Base-by-base conservation (phyloP, 2,113 vertebrate species). In the Plectropomus leopardus region DNA sequence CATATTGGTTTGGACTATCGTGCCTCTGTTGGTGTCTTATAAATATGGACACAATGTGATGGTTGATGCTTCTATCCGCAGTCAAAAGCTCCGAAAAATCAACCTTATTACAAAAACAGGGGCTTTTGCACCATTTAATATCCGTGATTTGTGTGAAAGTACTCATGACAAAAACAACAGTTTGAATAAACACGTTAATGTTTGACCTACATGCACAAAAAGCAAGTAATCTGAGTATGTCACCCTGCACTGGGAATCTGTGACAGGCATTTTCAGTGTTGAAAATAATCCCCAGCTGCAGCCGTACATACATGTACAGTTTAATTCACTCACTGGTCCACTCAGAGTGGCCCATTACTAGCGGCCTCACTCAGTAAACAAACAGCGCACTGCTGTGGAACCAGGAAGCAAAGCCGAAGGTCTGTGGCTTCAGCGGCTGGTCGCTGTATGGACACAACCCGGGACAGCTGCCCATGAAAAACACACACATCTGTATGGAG, bases 381-480 rank as follows among this genome's bases (percentile, higher is more conserved):
- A 91, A 88, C 78, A 87, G 67, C 30, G 44, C 40, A 76, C 86
- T 85, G 67, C 86, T 87, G 87, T 73, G 72, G 88, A 72, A 85
- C 47, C 57, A 50, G 81, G 73, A 70, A 78, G 85, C 74, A 78
- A 47, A 84, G 83, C 82, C 75, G 74, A 86, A 86, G 76, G 77
- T 61, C 84, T 88, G 91, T 84, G 91, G 92, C 90, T 91, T 90
- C 85, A 87, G 90, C 72, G 92, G 90, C 87, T 48, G 45, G 32
- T 81, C 17, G 73, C 81, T 67, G 42, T 86, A 91, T 86, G 88
- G 84, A 91, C 87, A 85, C 85, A 85, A 84, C 81, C 78, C 64
- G 24, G 72, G 84, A 91, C 87, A 87, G 90, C 88, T 87, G 91
- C 83, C 89, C 86, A 76, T 84, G 78, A 82, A 77, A 86, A 71